Base-by-base conservation (phyloP, 2,113 vertebrate genomes). In the Hypocryptadius cinnamomeus region DNA sequence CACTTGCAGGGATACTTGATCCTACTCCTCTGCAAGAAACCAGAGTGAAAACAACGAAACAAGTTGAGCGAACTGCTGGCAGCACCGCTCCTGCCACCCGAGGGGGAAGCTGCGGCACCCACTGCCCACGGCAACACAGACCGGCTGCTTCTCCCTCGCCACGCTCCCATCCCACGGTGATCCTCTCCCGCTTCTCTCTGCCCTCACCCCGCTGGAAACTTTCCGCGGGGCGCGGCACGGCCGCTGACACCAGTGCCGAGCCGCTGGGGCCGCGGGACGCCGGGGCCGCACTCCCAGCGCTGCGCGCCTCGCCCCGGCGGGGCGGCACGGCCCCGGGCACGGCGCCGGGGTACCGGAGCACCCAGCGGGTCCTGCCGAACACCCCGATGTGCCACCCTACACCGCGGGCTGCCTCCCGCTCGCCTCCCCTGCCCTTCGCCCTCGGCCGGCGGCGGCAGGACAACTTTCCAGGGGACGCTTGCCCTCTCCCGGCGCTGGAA, bases 321-420 rank as follows among this genome's bases (percentile, higher is more conserved):
- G 15, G 22, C 4, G 8, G n/a, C 63, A 9, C 4, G 9, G 59
- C 53, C 54, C 1, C 22, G 6, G 54, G 22, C 21, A 18, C 44
- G 5, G 65, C 8, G 4, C 39, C 0, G 48, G 61, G 47, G 3
- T 4, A n/a, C 69, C 9, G 12, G n/a, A 40, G 69, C 53, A 1
- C 39, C 20, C 2, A 22, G 68, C 21, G 48, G 11, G 5, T 40
- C 51, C 39, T 2, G 51, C 64, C 15, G 9, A 23, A 5, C 3
- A 14, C 37, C 10, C 40, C 53, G 11, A 9, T 1, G 57, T 1
- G 79, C 27, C 25, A 11, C 47, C 42, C 80, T 6, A 3, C 63
- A 15, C 44, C 50, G 45, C 14, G 31, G 17, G 6, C 47, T 24
- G 72, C 39, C 35, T 21, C 64, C 59, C 21, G 33, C 63, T 56